phyloP scores from a whole-genome alignment of 2,888 invertebrate genomes.

The Rhorus exstirpatorius region DNA sequence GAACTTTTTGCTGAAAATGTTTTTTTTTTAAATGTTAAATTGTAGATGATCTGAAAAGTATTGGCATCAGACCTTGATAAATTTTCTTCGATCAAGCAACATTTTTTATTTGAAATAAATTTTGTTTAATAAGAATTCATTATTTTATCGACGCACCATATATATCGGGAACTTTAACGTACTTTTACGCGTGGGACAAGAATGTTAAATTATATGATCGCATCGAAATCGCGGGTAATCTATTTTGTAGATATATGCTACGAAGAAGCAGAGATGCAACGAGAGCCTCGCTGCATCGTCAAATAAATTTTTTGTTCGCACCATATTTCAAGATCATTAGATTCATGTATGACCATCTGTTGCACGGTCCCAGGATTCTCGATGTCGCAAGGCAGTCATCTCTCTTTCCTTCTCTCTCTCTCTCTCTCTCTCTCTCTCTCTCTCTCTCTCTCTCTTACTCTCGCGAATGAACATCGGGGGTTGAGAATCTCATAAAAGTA shows the following conservation, averaged over 20 bases:
- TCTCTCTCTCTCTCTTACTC: slow-evolving; percentile 6
- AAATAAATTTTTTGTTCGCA: slow-evolving; percentile 49
- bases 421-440: slow-evolving; percentile 5
- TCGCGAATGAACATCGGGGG: slow-evolving; percentile 1
- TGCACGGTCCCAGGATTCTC: slow-evolving; percentile 64
- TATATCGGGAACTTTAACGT: too few species aligned
- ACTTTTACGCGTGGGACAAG: too few species aligned
- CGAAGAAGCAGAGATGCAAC: too few species aligned
- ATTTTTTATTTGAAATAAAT: too few species aligned
- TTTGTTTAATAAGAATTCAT: too few species aligned
- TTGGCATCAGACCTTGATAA: too few species aligned
- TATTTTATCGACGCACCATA: too few species aligned
- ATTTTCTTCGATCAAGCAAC: too few species aligned
- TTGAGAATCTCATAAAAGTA: slow-evolving; percentile 64
- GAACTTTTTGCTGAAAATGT: too few species aligned
- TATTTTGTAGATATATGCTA: not conserved
- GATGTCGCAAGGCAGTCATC: slow-evolving; percentile 57
- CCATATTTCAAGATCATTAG: slow-evolving; percentile 60
- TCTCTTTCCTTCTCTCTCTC: slow-evolving; percentile 17
- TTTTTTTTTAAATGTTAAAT: too few species aligned
- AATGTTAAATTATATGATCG: too few species aligned
- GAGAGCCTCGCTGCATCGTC: slow-evolving; percentile 7
- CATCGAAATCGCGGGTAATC: not conserved
- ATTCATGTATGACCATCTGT: slow-evolving; percentile 64
- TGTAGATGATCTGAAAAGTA: too few species aligned